These are phyloP conservation scores for Oligia latruncula DNA, from an alignment of 2,888 invertebrate species.

Conservation along the genomic window DNA sequence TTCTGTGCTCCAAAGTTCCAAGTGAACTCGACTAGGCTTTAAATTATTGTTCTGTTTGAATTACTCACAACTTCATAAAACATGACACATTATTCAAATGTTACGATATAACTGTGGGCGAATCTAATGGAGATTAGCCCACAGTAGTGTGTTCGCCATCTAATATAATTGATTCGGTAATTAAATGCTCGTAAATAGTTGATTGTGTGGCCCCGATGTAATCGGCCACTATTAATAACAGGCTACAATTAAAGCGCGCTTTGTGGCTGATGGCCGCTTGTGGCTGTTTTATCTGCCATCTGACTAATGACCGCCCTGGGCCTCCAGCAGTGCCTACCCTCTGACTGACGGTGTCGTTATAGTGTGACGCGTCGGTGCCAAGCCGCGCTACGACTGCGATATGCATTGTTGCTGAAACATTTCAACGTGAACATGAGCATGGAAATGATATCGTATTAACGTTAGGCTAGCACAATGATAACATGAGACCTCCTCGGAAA, in stretches of 20 bases:
- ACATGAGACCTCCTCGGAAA: background rate
- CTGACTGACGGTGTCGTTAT: conserved; percentile 18
- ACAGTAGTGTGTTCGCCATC: conserved; percentile 16
- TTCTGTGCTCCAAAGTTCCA: background rate
- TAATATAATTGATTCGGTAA: conserved; percentile 56
- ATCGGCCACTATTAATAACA: conserved; percentile 68
- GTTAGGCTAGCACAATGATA: background rate
- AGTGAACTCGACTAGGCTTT: background rate
- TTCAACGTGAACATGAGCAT: conserved; percentile 26
- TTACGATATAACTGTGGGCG: background rate
- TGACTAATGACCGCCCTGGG: conserved; percentile 65
- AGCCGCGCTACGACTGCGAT: conserved; percentile 10
- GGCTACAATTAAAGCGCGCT: conserved; percentile 69
- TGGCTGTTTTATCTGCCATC: conserved; percentile 65
- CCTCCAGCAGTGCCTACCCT: conserved; percentile 30
- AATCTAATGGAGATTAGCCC: background rate
- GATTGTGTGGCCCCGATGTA: conserved; percentile 63
- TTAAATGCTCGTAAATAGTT: conserved; percentile 58
- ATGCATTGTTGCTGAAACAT: conserved; percentile 16
- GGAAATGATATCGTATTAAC: conserved; percentile 8
- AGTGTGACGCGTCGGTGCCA: conserved; percentile 9
- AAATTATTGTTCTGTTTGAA: background rate
- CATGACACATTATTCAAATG: background rate
- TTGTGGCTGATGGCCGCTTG: conserved; percentile 68
- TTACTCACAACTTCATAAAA: background rate